Percentiles rank a stretch among this genome's conserved stretches.
Evolutionary conservation across 2,113 vertebrate genomes (phyloP).

Genomic region (Lampris incognitus): DNA sequence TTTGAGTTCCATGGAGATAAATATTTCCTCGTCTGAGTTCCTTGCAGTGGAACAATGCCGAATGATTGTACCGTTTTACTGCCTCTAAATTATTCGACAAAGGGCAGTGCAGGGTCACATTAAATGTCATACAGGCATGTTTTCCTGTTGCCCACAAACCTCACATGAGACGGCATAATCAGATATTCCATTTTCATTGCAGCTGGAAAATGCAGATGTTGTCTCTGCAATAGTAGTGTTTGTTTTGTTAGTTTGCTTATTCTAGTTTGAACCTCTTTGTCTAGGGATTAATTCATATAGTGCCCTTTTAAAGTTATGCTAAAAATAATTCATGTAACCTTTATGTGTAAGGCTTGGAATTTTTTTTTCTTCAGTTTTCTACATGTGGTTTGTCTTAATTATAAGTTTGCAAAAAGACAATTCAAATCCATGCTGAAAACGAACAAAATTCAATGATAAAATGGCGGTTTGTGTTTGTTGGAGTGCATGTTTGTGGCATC

Average conservation of each 20-base stretch:
- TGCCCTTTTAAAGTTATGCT: neutral
- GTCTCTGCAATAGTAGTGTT: neutral
- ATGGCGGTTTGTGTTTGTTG: neutral
- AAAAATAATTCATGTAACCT: neutral
- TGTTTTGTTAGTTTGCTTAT: neutral
- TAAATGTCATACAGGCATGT: slow-evolving; percentile 36
- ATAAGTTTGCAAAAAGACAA: no score
- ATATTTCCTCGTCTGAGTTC: slow-evolving; percentile 36
- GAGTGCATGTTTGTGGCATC: neutral
- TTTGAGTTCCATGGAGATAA: slow-evolving; percentile 1
- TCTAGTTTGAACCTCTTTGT: neutral
- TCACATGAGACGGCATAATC: neutral
- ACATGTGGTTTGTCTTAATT: no score
- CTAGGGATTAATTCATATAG: neutral
- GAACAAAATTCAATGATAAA: no score
- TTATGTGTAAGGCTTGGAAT: neutral
- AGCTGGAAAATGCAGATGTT: neutral
- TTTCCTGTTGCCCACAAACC: neutral
- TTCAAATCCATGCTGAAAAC: no score
- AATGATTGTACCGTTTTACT: slow-evolving; percentile 7
- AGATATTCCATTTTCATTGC: slow-evolving; percentile 22
- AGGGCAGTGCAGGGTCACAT: neutral
- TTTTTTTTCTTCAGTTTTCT: no score
- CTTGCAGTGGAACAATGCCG: slow-evolving; percentile 24
- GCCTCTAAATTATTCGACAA: slow-evolving; percentile 30